Conservation (phyloP, 2,113 vertebrate genomes). For the Eurypyga helias region DNA sequence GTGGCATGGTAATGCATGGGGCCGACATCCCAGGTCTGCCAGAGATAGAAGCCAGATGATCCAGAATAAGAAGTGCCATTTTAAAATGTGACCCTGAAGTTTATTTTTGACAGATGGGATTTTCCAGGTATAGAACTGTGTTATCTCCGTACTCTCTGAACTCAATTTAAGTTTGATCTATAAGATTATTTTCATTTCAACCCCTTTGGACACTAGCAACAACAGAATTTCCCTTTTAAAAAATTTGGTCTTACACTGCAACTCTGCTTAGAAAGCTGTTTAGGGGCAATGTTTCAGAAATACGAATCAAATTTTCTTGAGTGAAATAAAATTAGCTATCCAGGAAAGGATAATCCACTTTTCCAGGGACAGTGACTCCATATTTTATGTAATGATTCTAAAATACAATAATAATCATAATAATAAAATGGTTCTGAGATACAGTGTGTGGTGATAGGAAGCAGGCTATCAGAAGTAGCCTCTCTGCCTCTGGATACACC, state of each 20-base stretch:
- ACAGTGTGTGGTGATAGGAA: not conserved
- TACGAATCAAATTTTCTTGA: slow-evolving; percentile 55
- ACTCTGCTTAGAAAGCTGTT: slow-evolving; percentile 57
- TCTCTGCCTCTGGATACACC: not conserved
- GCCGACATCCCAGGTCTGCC: slow-evolving; percentile 13
- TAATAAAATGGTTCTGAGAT: slow-evolving; percentile 26
- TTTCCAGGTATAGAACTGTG: not conserved
- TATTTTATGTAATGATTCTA: not conserved
- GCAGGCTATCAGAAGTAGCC: not conserved
- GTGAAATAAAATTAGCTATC: slow-evolving; percentile 46
- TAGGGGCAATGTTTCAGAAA: slow-evolving; percentile 34
- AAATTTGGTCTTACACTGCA: slow-evolving; percentile 38
- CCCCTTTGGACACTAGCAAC: slow-evolving; percentile 19
- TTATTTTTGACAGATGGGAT: slow-evolving; percentile 45
- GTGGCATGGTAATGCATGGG: not conserved
- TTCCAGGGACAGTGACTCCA: not conserved
- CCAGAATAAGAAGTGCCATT: slow-evolving; percentile 3
- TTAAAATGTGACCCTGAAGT: not conserved
- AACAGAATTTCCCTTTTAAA: slow-evolving; percentile 56
- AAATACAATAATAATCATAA: slow-evolving; percentile 10
- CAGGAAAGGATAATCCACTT: slow-evolving; percentile 58
- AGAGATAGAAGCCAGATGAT: not conserved
- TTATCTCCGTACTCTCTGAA: slow-evolving; percentile 36
- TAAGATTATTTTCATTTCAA: slow-evolving; percentile 66
- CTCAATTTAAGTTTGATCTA: slow-evolving; percentile 58